These are phyloP conservation scores for Drosophila lini DNA, from an alignment of 1,140 invertebrate species.

Conservation along the genomic window DNA sequence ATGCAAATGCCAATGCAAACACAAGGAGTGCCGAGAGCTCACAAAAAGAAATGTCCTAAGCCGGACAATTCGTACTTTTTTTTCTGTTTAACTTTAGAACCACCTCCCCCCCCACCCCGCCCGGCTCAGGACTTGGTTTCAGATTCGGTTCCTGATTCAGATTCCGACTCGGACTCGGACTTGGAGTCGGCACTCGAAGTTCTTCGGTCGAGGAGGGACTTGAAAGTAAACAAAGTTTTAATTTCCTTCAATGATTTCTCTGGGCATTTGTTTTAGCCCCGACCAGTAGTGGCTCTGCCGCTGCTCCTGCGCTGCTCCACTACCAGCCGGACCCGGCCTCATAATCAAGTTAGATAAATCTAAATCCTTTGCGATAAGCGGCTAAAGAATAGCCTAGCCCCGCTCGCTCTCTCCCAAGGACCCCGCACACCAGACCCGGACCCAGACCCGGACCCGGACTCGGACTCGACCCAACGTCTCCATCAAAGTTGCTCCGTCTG, in stretches of 20 bases:
- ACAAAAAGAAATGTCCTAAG: constrained; percentile 25
- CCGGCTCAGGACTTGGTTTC: background rate
- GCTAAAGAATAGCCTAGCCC: constrained; percentile 64
- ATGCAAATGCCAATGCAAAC: constrained; percentile 5
- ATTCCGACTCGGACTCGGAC: background rate
- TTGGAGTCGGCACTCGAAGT: background rate
- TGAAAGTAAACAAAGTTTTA: constrained; percentile 80
- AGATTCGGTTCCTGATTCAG: constrained; percentile 4
- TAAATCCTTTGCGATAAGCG: constrained; percentile 81
- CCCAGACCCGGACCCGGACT: background rate
- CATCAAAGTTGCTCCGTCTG: constrained; percentile 44
- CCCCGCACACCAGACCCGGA: background rate
- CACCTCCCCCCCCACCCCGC: background rate
- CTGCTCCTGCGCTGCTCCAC: background rate
- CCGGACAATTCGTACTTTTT: constrained; percentile 6
- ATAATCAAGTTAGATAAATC: constrained; percentile 82
- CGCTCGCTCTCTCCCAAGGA: background rate
- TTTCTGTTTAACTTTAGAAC: constrained; percentile 15
- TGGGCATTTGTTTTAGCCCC: constrained; percentile 71
- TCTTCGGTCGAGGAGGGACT: constrained; percentile 39
- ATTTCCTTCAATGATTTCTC: constrained; percentile 81
- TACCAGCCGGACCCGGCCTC: constrained; percentile 39
- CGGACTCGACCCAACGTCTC: constrained; percentile 18
- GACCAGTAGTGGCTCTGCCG: constrained; percentile 6
- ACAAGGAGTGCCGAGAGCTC: background rate